Evolutionary conservation across 2,888 invertebrate genomes (phyloP).

Genomic region (Drosophila nr. medialis): DNA sequence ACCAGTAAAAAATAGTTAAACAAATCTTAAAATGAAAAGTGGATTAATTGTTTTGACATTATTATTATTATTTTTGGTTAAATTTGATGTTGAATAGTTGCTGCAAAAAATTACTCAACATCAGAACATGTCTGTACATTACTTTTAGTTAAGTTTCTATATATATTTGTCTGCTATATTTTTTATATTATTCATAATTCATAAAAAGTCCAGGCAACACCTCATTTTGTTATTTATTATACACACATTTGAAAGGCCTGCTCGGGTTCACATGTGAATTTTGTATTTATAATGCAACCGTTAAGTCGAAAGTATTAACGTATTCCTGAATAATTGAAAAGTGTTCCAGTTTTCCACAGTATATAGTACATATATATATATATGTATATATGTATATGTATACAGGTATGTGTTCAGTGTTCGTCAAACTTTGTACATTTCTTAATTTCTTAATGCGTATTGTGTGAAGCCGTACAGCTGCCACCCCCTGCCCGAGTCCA

Average conservation of each 20-base stretch:
- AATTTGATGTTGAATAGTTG: too few relatives aligned
- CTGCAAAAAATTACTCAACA: not conserved
- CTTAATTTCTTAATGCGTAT: constrained; percentile 9
- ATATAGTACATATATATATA: not conserved
- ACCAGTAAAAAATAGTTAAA: too few relatives aligned
- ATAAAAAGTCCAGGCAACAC: not conserved
- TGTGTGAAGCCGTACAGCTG: constrained; percentile 49
- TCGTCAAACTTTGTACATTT: not conserved
- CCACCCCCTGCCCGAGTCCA: constrained; percentile 2
- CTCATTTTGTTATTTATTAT: not conserved
- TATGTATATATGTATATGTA: not conserved
- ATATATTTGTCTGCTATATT: not conserved
- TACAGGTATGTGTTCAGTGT: not conserved
- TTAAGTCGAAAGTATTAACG: not conserved
- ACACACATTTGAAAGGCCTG: constrained; percentile 1
- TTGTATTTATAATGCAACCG: constrained; percentile 16
- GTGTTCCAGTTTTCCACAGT: not conserved
- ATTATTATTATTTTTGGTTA: not conserved
- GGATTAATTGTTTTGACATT: not conserved
- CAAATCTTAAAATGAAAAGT: not conserved
- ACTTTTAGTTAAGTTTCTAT: not conserved
- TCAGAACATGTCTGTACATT: not conserved
- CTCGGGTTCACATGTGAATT: constrained; percentile 13
- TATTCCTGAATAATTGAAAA: constrained; percentile 25
- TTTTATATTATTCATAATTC: not conserved